Conservation (phyloP, 2,797 vertebrate species). For the Decapterus maruadsi region DNA sequence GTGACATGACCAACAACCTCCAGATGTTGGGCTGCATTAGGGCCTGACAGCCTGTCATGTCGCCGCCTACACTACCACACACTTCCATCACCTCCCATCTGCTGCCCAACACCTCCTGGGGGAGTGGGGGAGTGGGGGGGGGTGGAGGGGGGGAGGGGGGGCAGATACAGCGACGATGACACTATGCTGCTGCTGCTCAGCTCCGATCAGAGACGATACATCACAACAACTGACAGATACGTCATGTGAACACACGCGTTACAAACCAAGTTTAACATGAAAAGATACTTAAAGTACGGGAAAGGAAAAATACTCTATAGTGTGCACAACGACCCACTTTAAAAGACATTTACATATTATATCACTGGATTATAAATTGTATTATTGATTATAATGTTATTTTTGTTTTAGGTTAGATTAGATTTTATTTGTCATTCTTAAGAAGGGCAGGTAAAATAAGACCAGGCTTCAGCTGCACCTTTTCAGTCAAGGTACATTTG, state of each 20-base stretch:
- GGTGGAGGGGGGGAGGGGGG: neutral
- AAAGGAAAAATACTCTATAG: no score
- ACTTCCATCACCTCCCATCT: constrained; percentile 84
- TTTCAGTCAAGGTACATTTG: no score
- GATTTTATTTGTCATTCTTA: no score
- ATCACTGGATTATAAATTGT: no score
- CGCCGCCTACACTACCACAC: constrained; percentile 77
- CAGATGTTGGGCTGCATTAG: constrained; percentile 88
- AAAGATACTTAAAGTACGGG: neutral
- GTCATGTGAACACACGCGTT: neutral
- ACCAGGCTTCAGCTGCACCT: no score
- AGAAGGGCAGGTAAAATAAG: no score
- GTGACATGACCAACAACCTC: constrained; percentile 77
- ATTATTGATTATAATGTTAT: neutral
- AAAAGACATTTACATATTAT: neutral
- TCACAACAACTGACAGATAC: constrained; percentile 22
- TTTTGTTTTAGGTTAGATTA: no score
- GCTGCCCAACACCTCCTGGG: constrained; percentile 75
- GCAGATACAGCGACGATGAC: constrained; percentile 5
- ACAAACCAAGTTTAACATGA: neutral
- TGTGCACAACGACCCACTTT: neutral
- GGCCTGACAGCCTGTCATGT: constrained; percentile 83
- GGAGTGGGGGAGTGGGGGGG: constrained; percentile 9
- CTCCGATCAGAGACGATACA: constrained; percentile 32
- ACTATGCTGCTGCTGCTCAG: constrained; percentile 26